Evolutionary conservation across 2,113 vertebrate genomes (phyloP).

Genomic region (Amphiprion percula): DNA sequence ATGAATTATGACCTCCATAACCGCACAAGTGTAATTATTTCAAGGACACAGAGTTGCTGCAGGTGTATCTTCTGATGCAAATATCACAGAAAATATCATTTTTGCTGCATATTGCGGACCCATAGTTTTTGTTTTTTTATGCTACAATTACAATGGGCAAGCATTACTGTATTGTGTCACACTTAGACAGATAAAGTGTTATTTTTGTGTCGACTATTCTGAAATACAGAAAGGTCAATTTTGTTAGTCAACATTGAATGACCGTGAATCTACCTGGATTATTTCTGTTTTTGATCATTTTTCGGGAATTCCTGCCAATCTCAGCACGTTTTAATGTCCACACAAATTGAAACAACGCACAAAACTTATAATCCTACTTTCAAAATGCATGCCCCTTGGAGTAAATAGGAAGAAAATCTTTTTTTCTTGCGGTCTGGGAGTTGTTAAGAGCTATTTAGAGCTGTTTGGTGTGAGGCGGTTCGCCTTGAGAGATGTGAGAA

Average conservation of each 20-base stretch:
- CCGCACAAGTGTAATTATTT: conserved; percentile 78
- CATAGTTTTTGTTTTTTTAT: conserved; percentile 45
- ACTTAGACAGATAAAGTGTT: background rate
- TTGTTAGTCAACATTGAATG: background rate
- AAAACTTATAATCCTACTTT: conserved; percentile 16
- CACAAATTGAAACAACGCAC: background rate
- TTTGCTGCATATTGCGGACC: conserved; percentile 45
- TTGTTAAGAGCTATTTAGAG: conserved; percentile 65
- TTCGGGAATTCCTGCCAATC: background rate
- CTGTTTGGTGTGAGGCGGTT: conserved; percentile 50
- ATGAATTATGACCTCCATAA: conserved; percentile 78
- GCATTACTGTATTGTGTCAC: background rate
- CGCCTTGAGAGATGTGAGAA: conserved; percentile 72
- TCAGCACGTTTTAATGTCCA: too few species aligned
- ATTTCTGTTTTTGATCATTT: too few species aligned
- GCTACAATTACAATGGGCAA: conserved; percentile 26
- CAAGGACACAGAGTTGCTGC: conserved; percentile 73
- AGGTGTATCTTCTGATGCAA: conserved; percentile 70
- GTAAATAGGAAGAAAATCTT: conserved; percentile 31
- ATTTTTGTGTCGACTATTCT: too few species aligned
- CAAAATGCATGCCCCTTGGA: conserved; percentile 19
- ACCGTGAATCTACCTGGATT: too few species aligned
- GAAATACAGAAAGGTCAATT: background rate
- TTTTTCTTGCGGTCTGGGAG: conserved; percentile 31
- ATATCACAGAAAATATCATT: conserved; percentile 70